phyloP scores from a whole-genome alignment of 1,140 invertebrate species.

The Phymastichus coffea region DNA sequence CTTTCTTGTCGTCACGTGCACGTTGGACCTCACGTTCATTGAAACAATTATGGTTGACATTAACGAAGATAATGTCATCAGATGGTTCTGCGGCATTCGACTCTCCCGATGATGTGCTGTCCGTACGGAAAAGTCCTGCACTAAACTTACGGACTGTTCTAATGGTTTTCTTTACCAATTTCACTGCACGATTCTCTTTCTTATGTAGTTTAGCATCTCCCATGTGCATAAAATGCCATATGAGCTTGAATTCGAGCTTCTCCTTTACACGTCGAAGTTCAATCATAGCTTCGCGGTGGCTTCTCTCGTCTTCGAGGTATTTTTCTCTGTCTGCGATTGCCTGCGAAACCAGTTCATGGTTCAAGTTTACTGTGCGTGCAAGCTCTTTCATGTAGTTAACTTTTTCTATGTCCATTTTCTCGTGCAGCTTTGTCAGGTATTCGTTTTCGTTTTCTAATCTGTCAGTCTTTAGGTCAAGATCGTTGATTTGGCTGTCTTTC shows the following conservation, averaged over 20 bases:
- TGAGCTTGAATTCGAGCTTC: conserved; percentile 23
- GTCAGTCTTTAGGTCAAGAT: background rate
- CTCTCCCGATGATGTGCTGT: too few species aligned
- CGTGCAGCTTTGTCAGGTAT: background rate
- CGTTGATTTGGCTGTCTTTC: background rate
- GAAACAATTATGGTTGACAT: too few species aligned
- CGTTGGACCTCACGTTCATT: too few species aligned
- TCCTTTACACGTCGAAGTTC: conserved; percentile 10
- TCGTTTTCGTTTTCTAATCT: background rate
- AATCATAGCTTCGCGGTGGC: background rate
- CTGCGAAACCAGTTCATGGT: background rate
- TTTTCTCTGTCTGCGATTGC: conserved; percentile 1
- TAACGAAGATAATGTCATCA: too few species aligned
- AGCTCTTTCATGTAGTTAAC: background rate
- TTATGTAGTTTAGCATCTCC: too few species aligned
- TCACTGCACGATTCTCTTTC: too few species aligned
- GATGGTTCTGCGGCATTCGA: too few species aligned
- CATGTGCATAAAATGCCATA: too few species aligned
- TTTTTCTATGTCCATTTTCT: background rate
- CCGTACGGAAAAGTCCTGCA: too few species aligned
- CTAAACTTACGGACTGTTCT: too few species aligned
- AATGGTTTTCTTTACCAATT: too few species aligned
- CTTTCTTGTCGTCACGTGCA: too few species aligned
- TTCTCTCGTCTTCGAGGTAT: conserved; percentile 14
- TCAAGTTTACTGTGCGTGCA: background rate